Evolutionary conservation across 2,113 vertebrate species (phyloP).

Genomic region (Rattus rattus): DNA sequence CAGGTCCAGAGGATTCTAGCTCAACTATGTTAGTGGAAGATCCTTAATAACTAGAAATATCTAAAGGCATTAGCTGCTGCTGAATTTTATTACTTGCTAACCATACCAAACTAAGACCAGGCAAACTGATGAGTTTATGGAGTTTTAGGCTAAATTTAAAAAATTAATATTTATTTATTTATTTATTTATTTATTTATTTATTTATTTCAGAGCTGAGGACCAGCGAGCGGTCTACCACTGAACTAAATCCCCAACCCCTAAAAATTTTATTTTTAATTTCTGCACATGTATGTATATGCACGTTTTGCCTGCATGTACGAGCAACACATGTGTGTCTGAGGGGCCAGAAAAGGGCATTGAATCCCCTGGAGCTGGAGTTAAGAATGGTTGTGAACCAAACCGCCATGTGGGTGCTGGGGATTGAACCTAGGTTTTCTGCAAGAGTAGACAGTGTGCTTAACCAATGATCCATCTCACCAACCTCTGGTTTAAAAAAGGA

Average conservation of each 20-base stretch:
- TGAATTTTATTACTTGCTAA: not conserved
- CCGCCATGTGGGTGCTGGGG: not conserved
- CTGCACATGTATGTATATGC: not conserved
- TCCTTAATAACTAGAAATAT: not conserved
- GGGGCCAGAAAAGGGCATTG: not conserved
- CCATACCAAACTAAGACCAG: not conserved
- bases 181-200: no score
- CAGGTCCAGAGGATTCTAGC: not conserved
- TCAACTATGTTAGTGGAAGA: not conserved
- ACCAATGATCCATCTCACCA: not conserved
- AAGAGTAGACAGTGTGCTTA: not conserved
- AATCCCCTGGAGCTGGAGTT: not conserved
- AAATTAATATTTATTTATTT: no score
- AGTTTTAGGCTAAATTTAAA: not conserved
- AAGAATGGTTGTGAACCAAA: not conserved
- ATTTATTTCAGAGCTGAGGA: no score
- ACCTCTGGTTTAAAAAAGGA: not conserved
- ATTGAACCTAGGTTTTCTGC: not conserved
- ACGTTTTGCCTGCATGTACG: not conserved
- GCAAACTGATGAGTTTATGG: not conserved
- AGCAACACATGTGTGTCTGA: not conserved
- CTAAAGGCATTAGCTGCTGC: not conserved
- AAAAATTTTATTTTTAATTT: not conserved
- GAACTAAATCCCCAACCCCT: not conserved
- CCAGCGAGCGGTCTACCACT: no score